Evolutionary conservation across 2,797 vertebrate genomes (phyloP).

Genomic region (Anguilla pacifica): DNA sequence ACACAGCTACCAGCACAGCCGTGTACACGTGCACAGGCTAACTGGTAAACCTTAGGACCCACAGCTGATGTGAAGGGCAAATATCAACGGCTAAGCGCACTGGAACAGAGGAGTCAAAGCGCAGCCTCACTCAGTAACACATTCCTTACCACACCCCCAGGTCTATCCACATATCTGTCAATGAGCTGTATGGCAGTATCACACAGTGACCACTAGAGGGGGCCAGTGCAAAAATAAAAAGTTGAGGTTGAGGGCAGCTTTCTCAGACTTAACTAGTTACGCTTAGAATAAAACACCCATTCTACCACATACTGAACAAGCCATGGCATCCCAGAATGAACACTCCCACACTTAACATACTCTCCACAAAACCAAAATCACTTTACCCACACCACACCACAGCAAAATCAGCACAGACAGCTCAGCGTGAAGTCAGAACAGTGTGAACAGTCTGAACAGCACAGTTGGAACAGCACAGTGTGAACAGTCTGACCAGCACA

Average conservation of each 20-base stretch:
- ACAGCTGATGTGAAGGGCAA: neutral
- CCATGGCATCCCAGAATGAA: neutral
- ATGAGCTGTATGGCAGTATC: neutral
- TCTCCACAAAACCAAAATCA: too few relatives aligned
- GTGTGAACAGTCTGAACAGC: too few relatives aligned
- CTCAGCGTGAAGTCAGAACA: too few relatives aligned
- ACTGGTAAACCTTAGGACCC: neutral
- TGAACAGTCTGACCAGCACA: too few relatives aligned
- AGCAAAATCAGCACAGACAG: too few relatives aligned
- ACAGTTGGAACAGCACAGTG: too few relatives aligned
- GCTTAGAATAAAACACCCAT: neutral
- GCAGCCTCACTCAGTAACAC: neutral
- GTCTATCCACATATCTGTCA: neutral
- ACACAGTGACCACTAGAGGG: neutral
- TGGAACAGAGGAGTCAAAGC: neutral
- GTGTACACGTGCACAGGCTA: neutral
- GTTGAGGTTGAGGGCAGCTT: neutral
- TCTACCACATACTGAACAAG: neutral
- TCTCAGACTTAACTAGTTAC: neutral
- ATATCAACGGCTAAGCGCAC: neutral
- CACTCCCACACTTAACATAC: neutral
- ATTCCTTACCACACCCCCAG: neutral
- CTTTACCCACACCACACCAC: too few relatives aligned
- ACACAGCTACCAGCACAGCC: too few relatives aligned
- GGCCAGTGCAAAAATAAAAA: neutral